Base-by-base conservation (phyloP, 2,113 vertebrate genomes). In the Eublepharis macularius region DNA sequence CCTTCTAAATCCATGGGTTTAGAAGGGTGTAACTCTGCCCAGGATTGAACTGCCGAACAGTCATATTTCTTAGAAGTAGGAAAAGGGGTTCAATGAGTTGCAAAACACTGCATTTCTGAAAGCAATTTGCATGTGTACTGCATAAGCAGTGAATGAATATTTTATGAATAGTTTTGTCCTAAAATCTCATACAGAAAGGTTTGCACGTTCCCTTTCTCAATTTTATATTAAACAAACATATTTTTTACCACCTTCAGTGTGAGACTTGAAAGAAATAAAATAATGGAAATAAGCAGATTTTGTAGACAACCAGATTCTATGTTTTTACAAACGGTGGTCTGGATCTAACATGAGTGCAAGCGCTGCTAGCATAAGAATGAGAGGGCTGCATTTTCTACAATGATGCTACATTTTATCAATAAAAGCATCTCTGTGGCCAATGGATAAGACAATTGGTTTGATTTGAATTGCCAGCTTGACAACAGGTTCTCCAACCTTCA, bases 91-190 rank as follows among this genome's bases (percentile, higher is more conserved):
- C 87, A 91, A 89, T 76, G 29, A 94, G 86, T 82, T 47, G 76
- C 1, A n/a, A 51, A 0, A 45, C 76, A 88, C 60, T 79, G 88
- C 86, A 69, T 93, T 84, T 26, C 36, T 73, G 57, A 89, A 90
- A 14, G 74, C 34, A 89, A 73, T 82, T 34, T 80, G 83, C 60
- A 13, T 5, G 14, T n/a, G 75, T 87, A 49, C 75, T 88, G 68
- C 47, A 93, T 88, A 86, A 94, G 80, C 6, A 89, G 69, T 83
- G 74, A 45, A 85, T 81, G 87, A 51, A 89, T 85, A 17, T 91
- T 92, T 94, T 83, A 91, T 72, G 84, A 92, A 91, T 91, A 79
- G 68, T 65, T 88, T 93, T 65, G 47, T 81, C 87, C 39, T 13
- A 45, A 87, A 65, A 36, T 70, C 54, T 36, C 36, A 69, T 49